These are phyloP conservation scores for Lucilia sericata DNA, from an alignment of 1,140 invertebrate species.

Conservation along the genomic window DNA sequence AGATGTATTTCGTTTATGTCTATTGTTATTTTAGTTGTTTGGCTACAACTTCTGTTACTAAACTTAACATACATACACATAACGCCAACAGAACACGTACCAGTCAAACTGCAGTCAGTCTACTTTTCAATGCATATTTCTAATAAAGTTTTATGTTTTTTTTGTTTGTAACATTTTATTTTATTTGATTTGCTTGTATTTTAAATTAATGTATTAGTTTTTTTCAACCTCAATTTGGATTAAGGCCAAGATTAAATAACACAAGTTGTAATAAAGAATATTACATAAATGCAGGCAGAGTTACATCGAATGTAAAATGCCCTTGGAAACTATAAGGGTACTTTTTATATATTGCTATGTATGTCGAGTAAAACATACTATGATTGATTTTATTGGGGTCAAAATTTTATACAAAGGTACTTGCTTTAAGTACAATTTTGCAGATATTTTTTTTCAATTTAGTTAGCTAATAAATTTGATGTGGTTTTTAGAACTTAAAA, in stretches of 20 bases:
- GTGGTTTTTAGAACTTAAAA: not conserved
- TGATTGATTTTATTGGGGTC: too few relatives aligned
- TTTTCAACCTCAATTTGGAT: not conserved
- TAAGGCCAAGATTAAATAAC: constrained; percentile 5
- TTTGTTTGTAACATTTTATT: not conserved
- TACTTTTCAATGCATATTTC: not conserved
- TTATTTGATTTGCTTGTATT: not conserved
- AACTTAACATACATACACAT: not conserved
- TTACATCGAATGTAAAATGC: not conserved
- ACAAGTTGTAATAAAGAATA: constrained; percentile 17
- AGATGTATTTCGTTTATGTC: not conserved
- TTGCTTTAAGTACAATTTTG: too few relatives aligned
- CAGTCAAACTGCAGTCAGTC: not conserved
- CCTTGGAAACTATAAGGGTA: not conserved
- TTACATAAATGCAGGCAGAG: not conserved
- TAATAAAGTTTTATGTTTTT: not conserved
- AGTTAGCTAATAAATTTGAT: not conserved
- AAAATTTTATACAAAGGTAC: too few relatives aligned
- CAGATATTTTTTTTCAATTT: too few relatives aligned
- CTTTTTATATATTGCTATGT: too few relatives aligned
- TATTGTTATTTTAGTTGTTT: not conserved
- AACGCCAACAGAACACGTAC: not conserved
- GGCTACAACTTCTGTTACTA: not conserved
- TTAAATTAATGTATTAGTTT: constrained; percentile 1
- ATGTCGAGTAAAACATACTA: too few relatives aligned